Conservation (phyloP, 2,797 vertebrate genomes). For the Botia kubotai region DNA sequence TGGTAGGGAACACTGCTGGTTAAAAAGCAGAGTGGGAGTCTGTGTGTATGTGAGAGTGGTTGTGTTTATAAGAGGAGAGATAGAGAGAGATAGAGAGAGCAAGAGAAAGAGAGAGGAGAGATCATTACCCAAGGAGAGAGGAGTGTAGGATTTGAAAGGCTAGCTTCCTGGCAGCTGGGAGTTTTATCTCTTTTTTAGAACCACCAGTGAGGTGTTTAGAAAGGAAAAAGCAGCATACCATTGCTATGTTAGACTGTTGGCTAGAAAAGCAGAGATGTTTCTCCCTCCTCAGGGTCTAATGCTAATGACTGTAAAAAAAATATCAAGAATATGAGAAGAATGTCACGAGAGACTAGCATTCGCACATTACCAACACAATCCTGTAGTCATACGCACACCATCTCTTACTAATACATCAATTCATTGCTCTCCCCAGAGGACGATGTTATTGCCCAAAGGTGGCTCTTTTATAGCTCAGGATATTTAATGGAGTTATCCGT, state of each 20-base stretch:
- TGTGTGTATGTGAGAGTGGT: constrained; percentile 43
- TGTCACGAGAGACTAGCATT: constrained; percentile 3
- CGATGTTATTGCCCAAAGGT: not conserved
- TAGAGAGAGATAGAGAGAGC: constrained; percentile 40
- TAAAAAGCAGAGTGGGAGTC: constrained; percentile 75
- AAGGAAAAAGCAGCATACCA: constrained; percentile 63
- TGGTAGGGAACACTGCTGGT: constrained; percentile 81
- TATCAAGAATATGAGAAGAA: not conserved
- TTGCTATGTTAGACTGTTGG: constrained; percentile 10
- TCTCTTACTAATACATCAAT: constrained; percentile 12
- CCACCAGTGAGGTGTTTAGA: constrained; percentile 76
- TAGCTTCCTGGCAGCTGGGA: constrained; percentile 78
- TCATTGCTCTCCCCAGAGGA: not conserved
- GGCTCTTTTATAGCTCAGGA: not conserved
- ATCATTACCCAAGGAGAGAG: constrained; percentile 47
- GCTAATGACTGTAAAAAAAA: constrained; percentile 13
- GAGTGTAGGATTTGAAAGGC: constrained; percentile 74
- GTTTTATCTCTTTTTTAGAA: constrained; percentile 77
- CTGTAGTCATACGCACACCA: not conserved
- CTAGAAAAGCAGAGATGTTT: constrained; percentile 39
- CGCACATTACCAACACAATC: not conserved
- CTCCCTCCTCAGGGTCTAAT: constrained; percentile 19
- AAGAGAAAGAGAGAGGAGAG: constrained; percentile 33
- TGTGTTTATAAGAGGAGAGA: constrained; percentile 36
- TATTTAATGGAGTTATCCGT: not conserved